A percentile compares a stretch with the other conserved stretches of the same genome.
Evolutionary conservation across 2,888 invertebrate species (phyloP).

Genomic region (Clostera curtula): DNA sequence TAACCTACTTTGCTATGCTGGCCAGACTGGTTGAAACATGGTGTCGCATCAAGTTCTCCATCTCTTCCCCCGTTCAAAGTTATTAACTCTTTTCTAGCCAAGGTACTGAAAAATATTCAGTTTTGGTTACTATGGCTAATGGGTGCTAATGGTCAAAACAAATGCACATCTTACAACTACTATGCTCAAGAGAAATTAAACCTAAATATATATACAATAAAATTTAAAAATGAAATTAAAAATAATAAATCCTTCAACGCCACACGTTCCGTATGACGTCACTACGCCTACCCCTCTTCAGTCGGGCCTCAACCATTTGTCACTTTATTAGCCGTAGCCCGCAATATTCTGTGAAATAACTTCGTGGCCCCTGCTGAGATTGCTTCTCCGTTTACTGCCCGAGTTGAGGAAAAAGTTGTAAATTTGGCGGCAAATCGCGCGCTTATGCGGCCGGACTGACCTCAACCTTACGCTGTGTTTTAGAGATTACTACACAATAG

Average conservation of each 20-base stretch:
- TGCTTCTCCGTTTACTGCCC: constrained; percentile 66
- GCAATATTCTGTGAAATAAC: constrained; percentile 67
- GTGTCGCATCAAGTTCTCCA: no score
- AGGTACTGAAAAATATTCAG: no score
- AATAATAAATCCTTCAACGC: neutral
- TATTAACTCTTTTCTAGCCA: no score
- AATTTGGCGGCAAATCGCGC: constrained; percentile 66
- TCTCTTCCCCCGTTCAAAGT: no score
- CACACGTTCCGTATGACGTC: constrained; percentile 26
- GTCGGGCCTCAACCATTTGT: constrained; percentile 57
- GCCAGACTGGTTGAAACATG: no score
- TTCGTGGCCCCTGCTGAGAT: constrained; percentile 53
- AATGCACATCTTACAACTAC: no score
- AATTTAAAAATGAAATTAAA: no score
- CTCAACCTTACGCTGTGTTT: constrained; percentile 45
- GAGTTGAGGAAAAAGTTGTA: constrained; percentile 65
- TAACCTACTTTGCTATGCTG: no score
- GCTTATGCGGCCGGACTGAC: constrained; percentile 65
- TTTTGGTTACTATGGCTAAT: no score
- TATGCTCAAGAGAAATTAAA: no score
- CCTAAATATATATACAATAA: no score
- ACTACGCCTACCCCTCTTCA: constrained; percentile 36
- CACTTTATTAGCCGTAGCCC: constrained; percentile 67
- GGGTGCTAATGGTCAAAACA: no score
- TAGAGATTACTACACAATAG: constrained; percentile 26